Base-by-base conservation (phyloP, 2,888 invertebrate species). In the Lymantria monacha region DNA sequence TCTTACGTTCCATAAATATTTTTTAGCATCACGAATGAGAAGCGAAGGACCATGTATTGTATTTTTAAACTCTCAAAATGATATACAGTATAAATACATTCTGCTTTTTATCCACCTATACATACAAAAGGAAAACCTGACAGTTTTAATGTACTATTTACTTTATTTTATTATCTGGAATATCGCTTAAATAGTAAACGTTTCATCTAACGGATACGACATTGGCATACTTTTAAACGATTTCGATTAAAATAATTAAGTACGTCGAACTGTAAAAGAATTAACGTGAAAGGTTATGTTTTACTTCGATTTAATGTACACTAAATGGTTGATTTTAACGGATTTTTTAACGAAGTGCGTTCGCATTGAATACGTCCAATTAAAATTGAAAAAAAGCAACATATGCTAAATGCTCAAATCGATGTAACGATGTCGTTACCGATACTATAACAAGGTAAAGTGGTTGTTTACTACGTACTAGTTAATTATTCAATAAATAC, bases 351-450 rank as follows among this genome's bases (percentile, higher is more conserved):
- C 70, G 70, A 72, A 69, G 66, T 69, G 54, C 61, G 65, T 71
- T 75, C 70, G 69, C 74, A 73, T 68, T 69, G 61, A 63, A 67
- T 51, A 54, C 42, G 58, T 57, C 81, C 83, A 85, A 87, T 87
- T 87, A 85, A 78, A 83, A 78, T 63, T 47, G 71, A 74, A 82
- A 83, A 42, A 76, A 81, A 59, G 66, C 69, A 71, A 69, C 56
- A 57, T 57, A 66, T 72, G 83, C 81, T 87, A 88, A 87, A 78
- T 66, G 77, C 68, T 74, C 81, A 79, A 87, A 87, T 79, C 69
- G 67, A 70, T 62, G 77, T 86, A 88, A 87, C 83, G 81, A 88
- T 74, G 83, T 85, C 83, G 81, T 90, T 89, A 87, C 74, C 79
- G 69, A 75, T 69, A 62, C 76, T 72, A 81, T 87, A 87, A 87